Conservation (phyloP, 2,888 invertebrate genomes). For the Caenorhabditis panamensis region DNA sequence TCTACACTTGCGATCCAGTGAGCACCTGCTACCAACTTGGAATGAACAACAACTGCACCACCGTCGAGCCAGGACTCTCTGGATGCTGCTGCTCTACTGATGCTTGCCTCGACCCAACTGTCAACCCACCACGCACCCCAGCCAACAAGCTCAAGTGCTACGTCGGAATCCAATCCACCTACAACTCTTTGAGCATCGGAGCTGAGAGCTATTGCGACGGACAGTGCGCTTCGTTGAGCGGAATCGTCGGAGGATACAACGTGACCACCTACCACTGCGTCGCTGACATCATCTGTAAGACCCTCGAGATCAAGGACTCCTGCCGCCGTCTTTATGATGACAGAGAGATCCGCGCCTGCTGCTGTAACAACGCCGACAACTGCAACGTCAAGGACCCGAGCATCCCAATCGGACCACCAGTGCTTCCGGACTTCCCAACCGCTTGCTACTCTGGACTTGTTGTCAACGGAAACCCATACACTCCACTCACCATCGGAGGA, state of each 20-base stretch:
- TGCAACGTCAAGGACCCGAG: constrained; percentile 61
- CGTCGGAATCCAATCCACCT: constrained; percentile 66
- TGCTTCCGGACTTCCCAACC: constrained; percentile 55
- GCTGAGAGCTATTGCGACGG: constrained; percentile 63
- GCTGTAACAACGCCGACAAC: constrained; percentile 67
- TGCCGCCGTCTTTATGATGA: constrained; percentile 49
- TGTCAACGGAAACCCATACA: constrained; percentile 42
- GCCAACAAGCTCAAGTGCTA: constrained; percentile 65
- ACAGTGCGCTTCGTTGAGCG: constrained; percentile 64
- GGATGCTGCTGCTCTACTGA: constrained; percentile 64
- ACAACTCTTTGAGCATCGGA: constrained; percentile 58
- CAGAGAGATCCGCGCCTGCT: constrained; percentile 61
- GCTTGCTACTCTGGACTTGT: constrained; percentile 60
- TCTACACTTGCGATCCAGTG: constrained; percentile 64
- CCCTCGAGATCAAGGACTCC: constrained; percentile 50
- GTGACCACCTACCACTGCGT: constrained; percentile 66
- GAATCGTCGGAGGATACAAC: constrained; percentile 60
- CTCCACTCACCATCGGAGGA: constrained; percentile 38
- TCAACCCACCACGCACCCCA: constrained; percentile 56
- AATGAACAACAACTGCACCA: constrained; percentile 58
- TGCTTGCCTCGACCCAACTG: constrained; percentile 64
- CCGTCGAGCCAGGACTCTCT: constrained; percentile 55
- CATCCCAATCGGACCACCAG: constrained; percentile 46
- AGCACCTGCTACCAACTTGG: constrained; percentile 54
- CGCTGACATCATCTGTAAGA: constrained; percentile 56